Evolutionary conservation across 2,888 invertebrate species (phyloP).

Genomic region (Drosophila prostipennis): DNA sequence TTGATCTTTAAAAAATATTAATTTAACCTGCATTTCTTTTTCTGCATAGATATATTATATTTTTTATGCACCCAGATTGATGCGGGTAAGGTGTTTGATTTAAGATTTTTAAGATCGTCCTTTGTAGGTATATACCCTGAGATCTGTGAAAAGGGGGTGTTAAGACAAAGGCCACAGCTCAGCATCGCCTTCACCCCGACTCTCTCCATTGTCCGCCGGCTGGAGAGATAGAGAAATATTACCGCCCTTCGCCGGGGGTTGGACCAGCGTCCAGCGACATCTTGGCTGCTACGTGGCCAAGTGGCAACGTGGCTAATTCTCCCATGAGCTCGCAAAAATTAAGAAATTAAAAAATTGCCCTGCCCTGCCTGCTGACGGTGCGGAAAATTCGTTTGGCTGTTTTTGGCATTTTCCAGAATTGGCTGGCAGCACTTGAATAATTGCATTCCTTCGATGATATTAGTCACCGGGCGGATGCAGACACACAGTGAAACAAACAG

Average conservation of each 20-base stretch:
- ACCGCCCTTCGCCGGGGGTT: conserved; percentile 47
- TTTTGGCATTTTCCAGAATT: conserved; percentile 73
- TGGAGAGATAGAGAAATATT: conserved; percentile 74
- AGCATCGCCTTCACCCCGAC: background rate
- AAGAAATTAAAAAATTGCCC: conserved; percentile 82
- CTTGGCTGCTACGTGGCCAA: conserved; percentile 61
- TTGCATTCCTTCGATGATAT: conserved; percentile 62
- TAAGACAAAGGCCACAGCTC: conserved; percentile 1
- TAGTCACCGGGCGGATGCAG: conserved; percentile 30
- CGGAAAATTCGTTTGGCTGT: conserved; percentile 71
- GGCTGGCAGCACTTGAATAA: conserved; percentile 67
- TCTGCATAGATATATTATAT: no score
- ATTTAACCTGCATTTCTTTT: no score
- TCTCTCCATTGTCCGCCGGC: conserved; percentile 53
- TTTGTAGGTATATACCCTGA: background rate
- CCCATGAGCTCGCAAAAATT: conserved; percentile 80
- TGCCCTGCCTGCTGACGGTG: conserved; percentile 67
- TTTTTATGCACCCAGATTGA: no score
- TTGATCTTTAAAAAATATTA: no score
- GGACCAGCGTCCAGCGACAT: conserved; percentile 54
- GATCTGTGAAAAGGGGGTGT: background rate
- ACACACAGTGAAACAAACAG: conserved; percentile 5
- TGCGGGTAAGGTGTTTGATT: background rate
- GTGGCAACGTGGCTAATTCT: conserved; percentile 63
- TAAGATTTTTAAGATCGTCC: no score